phyloP scores from a whole-genome alignment of 2,888 invertebrate genomes.

The Caenorhabditis afra region DNA sequence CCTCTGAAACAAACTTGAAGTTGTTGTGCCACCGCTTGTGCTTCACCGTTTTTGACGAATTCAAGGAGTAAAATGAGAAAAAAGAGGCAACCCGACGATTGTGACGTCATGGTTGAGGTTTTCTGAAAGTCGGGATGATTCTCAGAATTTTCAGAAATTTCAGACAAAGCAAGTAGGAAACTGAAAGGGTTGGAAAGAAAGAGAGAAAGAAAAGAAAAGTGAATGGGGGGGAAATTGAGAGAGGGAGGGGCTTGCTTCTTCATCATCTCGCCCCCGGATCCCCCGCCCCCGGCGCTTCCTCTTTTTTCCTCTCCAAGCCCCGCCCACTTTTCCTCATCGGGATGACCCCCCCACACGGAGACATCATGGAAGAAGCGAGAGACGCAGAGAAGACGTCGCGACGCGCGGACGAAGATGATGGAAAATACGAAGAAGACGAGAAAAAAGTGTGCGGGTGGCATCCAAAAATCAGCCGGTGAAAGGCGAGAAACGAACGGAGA shows the following conservation, averaged over 20 bases:
- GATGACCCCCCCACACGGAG: slow-evolving; percentile 34
- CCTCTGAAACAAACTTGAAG: slow-evolving; percentile 46
- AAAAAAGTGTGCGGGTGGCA: slow-evolving; percentile 8
- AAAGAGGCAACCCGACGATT: slow-evolving; percentile 19
- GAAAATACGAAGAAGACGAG: slow-evolving; percentile 29
- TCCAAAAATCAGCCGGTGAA: slow-evolving; percentile 26
- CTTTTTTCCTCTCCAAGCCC: too few relatives aligned
- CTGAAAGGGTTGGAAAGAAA: too few relatives aligned
- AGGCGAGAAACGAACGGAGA: too few relatives aligned
- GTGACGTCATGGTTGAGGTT: slow-evolving; percentile 12
- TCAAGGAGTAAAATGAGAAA: neutral
- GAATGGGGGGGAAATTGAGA: too few relatives aligned
- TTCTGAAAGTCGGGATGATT: slow-evolving; percentile 16
- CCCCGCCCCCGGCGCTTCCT: too few relatives aligned
- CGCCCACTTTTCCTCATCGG: slow-evolving; percentile 49
- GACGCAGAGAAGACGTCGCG: slow-evolving; percentile 4
- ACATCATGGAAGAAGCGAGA: slow-evolving; percentile 28
- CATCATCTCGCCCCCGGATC: too few relatives aligned
- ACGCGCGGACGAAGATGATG: too few relatives aligned
- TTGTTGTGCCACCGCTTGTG: slow-evolving; percentile 35
- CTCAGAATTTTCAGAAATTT: too few relatives aligned
- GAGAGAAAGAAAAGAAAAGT: slow-evolving; percentile 13
- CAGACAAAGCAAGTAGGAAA: too few relatives aligned
- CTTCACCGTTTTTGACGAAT: neutral
- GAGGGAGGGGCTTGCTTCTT: too few relatives aligned